Percentiles rank a stretch among this genome's conserved stretches.
phyloP scores from a whole-genome alignment of 2,888 invertebrate genomes.

The Nemurella pictetii region DNA sequence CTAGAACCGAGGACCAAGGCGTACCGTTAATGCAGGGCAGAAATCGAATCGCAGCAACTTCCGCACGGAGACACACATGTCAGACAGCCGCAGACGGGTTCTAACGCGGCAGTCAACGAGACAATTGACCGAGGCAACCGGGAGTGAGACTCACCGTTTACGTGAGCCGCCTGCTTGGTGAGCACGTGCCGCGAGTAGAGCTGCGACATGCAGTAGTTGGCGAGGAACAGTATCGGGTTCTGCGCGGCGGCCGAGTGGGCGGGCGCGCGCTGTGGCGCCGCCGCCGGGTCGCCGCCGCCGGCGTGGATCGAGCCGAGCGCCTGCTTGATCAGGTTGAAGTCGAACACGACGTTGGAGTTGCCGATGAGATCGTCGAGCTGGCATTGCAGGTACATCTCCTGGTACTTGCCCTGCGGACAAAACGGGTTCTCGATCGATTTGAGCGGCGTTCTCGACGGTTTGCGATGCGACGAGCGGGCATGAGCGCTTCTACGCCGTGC shows the following conservation, averaged over 20 bases:
- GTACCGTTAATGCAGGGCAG: no score
- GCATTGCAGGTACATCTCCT: conserved; percentile 72
- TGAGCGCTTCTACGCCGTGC: no score
- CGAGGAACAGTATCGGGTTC: conserved; percentile 71
- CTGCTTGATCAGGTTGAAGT: conserved; percentile 68
- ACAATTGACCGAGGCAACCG: conserved; percentile 48
- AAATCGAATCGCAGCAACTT: no score
- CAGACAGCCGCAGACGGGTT: no score
- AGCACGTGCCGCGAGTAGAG: conserved; percentile 67
- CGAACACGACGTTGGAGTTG: conserved; percentile 67
- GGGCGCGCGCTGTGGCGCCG: conserved; percentile 47
- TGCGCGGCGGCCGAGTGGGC: conserved; percentile 48
- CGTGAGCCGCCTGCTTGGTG: conserved; percentile 57
- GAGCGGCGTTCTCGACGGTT: no score
- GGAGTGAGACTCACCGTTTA: conserved; percentile 58
- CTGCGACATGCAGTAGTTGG: conserved; percentile 77
- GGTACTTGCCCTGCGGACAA: conserved; percentile 61
- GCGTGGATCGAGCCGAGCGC: conserved; percentile 65
- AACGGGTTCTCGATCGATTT: no score
- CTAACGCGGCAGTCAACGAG: no score
- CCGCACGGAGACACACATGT: no score
- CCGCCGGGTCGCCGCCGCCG: conserved; percentile 54
- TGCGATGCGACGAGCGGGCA: no score
- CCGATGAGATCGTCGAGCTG: conserved; percentile 71
- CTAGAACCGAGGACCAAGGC: no score